Percentiles rank a stretch among this genome's conserved stretches.
phyloP scores from a whole-genome alignment of 2,113 vertebrate genomes.

The Anguilla rostrata region DNA sequence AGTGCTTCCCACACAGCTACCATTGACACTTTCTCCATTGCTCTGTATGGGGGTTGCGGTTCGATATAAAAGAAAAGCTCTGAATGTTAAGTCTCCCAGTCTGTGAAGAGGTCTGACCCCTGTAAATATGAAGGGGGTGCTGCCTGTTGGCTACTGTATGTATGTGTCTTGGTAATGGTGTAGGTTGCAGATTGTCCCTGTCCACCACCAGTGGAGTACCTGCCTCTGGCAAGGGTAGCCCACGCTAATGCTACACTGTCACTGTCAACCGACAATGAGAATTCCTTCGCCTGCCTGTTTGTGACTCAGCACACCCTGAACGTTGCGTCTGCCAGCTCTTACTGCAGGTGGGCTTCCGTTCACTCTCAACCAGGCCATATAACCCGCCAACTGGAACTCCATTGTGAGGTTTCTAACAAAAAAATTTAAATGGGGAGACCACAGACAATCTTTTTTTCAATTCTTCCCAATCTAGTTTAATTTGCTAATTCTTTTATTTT shows the following conservation, averaged over 20 bases:
- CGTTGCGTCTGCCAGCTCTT: background rate
- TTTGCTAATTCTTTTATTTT: too few relatives aligned
- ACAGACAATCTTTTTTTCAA: background rate
- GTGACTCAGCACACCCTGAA: background rate
- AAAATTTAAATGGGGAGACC: background rate
- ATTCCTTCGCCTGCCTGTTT: background rate
- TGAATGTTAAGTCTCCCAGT: background rate
- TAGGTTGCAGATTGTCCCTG: background rate
- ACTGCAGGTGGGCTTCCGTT: background rate
- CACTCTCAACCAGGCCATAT: background rate
- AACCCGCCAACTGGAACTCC: background rate
- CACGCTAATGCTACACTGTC: background rate
- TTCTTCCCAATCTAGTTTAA: background rate
- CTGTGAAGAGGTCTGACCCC: background rate
- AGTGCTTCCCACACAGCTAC: too few relatives aligned
- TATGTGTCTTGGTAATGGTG: slow-evolving; percentile 48
- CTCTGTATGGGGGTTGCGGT: too few relatives aligned
- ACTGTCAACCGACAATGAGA: background rate
- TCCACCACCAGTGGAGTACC: background rate
- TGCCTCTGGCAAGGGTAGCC: background rate
- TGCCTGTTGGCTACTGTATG: background rate
- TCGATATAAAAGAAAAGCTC: background rate
- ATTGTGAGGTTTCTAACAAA: background rate
- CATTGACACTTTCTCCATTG: too few relatives aligned
- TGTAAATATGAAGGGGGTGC: background rate